A percentile compares a stretch with the other conserved stretches of the same genome.
Conservation (phyloP, 2,888 invertebrate species). For the Leptarthrus brevirostris region DNA sequence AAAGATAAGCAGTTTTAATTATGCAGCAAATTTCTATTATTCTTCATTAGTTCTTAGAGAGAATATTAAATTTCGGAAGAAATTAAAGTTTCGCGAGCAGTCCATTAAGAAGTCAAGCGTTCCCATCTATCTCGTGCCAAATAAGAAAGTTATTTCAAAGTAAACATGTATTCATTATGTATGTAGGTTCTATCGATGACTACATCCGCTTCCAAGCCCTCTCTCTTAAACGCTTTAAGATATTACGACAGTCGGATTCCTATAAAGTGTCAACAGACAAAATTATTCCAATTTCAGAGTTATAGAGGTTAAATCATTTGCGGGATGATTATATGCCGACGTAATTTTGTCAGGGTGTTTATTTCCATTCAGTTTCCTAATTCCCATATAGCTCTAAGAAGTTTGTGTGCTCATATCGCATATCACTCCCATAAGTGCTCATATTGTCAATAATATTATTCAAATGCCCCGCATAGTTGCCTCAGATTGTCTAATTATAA, state of each 20-base stretch:
- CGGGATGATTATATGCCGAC: constrained; percentile 17
- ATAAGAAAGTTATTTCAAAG: background rate
- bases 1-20: constrained; percentile 7
- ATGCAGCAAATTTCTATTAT: constrained; percentile 3
- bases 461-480: constrained; percentile 16
- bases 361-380: constrained; percentile 44
- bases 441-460: constrained; percentile 44
- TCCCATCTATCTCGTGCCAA: no score
- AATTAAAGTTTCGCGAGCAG: no score
- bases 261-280: background rate
- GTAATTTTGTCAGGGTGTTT: constrained; percentile 7
- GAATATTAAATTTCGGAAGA: no score
- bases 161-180: background rate
- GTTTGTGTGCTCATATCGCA: constrained; percentile 11
- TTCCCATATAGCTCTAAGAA: constrained; percentile 37
- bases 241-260: no score
- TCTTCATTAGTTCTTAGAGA: background rate
- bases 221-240: no score
- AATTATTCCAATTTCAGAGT: constrained; percentile 18
- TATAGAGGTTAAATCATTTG: constrained; percentile 29
- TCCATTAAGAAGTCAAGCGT: no score
- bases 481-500: constrained; percentile 39
- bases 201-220: no score
- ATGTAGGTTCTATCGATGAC: background rate
- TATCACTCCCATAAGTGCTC: constrained; percentile 19